phyloP scores from a whole-genome alignment of 2,797 vertebrate species.

The Lycodopsis pacificus region DNA sequence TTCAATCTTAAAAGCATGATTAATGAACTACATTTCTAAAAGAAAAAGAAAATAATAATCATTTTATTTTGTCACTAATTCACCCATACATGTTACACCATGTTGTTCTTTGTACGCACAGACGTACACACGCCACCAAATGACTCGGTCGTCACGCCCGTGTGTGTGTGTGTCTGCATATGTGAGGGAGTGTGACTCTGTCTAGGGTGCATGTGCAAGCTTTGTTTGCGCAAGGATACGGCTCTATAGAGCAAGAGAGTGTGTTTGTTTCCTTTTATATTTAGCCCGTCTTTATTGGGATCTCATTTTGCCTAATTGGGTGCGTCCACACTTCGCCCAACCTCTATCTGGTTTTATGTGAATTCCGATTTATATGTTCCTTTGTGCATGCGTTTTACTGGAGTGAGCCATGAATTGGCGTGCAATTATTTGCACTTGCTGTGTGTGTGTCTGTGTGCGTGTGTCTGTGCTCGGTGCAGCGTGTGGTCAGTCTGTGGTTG shows the following conservation, averaged over 20 bases:
- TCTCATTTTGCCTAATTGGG: constrained; percentile 72
- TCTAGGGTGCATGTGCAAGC: constrained; percentile 32
- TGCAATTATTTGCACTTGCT: constrained; percentile 69
- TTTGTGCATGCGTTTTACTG: constrained; percentile 67
- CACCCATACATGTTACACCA: too few relatives aligned
- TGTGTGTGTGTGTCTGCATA: constrained; percentile 18
- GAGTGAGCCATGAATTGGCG: constrained; percentile 56
- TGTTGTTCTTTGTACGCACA: neutral
- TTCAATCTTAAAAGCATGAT: neutral
- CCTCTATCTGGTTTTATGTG: constrained; percentile 72
- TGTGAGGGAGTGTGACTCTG: constrained; percentile 30
- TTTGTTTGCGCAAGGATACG: constrained; percentile 47
- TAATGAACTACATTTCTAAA: neutral
- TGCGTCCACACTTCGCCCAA: constrained; percentile 64
- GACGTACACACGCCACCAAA: constrained; percentile 17
- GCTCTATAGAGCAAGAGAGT: constrained; percentile 22
- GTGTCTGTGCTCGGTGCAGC: constrained; percentile 43
- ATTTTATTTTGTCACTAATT: too few relatives aligned
- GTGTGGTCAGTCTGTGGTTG: constrained; percentile 80
- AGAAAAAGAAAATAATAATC: neutral
- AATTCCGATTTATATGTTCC: constrained; percentile 63
- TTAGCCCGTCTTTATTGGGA: constrained; percentile 68
- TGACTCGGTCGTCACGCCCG: constrained; percentile 36
- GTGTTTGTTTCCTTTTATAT: constrained; percentile 64
- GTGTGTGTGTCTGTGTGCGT: constrained; percentile 9